These are phyloP conservation scores for Erynnis tages DNA, from an alignment of 2,888 invertebrate species.

Conservation along the genomic window DNA sequence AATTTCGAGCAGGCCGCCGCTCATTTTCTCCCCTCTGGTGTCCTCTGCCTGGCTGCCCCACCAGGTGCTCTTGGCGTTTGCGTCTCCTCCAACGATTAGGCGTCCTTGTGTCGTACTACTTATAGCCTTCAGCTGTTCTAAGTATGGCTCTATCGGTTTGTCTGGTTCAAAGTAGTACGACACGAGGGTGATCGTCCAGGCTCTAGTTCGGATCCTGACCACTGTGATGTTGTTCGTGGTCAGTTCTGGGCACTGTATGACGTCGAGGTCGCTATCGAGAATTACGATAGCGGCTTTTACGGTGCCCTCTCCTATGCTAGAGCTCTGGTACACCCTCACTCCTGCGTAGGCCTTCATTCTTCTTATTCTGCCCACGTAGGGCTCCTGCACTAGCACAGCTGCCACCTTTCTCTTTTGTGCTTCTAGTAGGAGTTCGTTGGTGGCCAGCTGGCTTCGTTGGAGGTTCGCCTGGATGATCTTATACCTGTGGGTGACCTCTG, in stretches of 20 bases:
- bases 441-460: constrained; percentile 1
- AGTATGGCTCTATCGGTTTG: neutral
- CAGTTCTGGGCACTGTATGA: neutral
- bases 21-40: constrained; percentile 9
- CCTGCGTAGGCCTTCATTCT: neutral
- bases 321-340: neutral
- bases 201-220: constrained; percentile 12
- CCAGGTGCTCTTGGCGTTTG: constrained; percentile 23
- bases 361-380: neutral
- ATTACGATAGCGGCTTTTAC: neutral
- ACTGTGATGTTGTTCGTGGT: constrained; percentile 22
- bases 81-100: constrained; percentile 21
- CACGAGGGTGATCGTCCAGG: constrained; percentile 17
- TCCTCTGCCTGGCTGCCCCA: constrained; percentile 21
- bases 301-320: neutral
- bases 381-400: constrained; percentile 14
- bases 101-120: constrained; percentile 17
- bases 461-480: neutral
- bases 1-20: constrained; percentile 5
- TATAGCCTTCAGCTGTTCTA: neutral
- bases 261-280: neutral
- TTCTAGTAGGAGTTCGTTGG: neutral
- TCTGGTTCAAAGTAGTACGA: constrained; percentile 15
- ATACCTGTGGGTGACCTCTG: neutral
- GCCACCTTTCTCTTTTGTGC: neutral